Conservation (phyloP, 2,888 invertebrate species). For the Trissonchulus sp. region DNA sequence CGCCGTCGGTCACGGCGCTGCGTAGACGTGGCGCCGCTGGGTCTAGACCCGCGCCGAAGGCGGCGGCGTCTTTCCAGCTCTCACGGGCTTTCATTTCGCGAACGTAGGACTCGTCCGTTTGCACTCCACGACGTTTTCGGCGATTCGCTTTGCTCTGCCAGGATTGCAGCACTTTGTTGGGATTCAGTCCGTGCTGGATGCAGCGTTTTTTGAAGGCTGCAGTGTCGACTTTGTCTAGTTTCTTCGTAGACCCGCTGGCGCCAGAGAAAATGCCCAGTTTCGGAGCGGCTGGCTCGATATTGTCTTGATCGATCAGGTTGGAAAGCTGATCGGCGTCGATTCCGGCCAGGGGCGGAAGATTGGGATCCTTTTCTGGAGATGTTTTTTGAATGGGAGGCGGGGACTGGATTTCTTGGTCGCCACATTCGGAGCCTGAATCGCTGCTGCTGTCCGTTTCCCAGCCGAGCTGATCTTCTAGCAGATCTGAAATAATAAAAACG, state of each 20-base stretch:
- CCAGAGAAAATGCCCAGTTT: slow-evolving; percentile 5
- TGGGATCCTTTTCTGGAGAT: not conserved
- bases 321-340: not conserved
- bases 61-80: not conserved
- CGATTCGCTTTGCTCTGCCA: not conserved
- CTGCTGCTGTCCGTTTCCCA: slow-evolving; percentile 1
- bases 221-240: not conserved
- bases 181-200: not conserved
- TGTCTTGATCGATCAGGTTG: not conserved
- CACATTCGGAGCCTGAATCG: not conserved
- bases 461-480: slow-evolving; percentile 27
- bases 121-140: slow-evolving; percentile 25
- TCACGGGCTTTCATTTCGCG: not conserved
- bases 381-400: not conserved
- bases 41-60: not conserved
- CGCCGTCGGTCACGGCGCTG: not conserved
- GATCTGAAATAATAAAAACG: slow-evolving; percentile 21
- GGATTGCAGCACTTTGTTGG: slow-evolving; percentile 13
- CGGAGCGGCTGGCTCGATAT: not conserved
- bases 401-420: not conserved
- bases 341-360: not conserved
- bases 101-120: slow-evolving; percentile 23
- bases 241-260: not conserved
- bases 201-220: not conserved
- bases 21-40: not conserved